Percentiles rank a stretch among this genome's conserved stretches.
Conservation (phyloP, 1,140 invertebrate species). For the Scaptomyza graminum region DNA sequence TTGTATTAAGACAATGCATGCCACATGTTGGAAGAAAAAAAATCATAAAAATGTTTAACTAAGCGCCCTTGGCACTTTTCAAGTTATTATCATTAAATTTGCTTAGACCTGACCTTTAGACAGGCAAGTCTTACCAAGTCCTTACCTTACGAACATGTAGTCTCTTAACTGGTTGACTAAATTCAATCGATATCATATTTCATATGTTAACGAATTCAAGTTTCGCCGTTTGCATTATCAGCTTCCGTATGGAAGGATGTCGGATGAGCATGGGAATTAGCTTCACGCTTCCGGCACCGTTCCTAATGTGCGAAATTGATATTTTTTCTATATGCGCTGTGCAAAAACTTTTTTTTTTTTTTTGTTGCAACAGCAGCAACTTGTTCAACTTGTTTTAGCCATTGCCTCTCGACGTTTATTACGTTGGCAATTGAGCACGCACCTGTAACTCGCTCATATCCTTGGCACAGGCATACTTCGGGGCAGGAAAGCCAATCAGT, state of each 20-base stretch:
- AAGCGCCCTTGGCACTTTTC: too few relatives aligned
- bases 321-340: conserved; percentile 24
- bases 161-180: neutral
- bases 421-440: conserved; percentile 33
- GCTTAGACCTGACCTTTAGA: too few relatives aligned
- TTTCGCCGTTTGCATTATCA: conserved; percentile 69
- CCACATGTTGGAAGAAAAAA: too few relatives aligned
- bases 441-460: conserved; percentile 59
- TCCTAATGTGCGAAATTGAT: conserved; percentile 28
- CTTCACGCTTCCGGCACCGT: neutral
- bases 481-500: conserved; percentile 58
- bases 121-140: neutral
- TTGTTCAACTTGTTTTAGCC: conserved; percentile 5
- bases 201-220: conserved; percentile 44
- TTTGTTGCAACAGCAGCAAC: conserved; percentile 6
- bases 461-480: neutral
- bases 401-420: conserved; percentile 37
- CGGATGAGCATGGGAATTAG: neutral
- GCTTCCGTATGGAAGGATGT: conserved; percentile 59
- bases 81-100: too few relatives aligned
- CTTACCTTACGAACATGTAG: too few relatives aligned
- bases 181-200: conserved; percentile 59
- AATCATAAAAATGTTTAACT: too few relatives aligned
- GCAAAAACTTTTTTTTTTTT: conserved; percentile 48
- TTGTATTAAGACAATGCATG: too few relatives aligned